A percentile compares a stretch with the other conserved stretches of the same genome.
Conservation (phyloP, 2,113 vertebrate genomes). For the Tetraodon nigroviridis region DNA sequence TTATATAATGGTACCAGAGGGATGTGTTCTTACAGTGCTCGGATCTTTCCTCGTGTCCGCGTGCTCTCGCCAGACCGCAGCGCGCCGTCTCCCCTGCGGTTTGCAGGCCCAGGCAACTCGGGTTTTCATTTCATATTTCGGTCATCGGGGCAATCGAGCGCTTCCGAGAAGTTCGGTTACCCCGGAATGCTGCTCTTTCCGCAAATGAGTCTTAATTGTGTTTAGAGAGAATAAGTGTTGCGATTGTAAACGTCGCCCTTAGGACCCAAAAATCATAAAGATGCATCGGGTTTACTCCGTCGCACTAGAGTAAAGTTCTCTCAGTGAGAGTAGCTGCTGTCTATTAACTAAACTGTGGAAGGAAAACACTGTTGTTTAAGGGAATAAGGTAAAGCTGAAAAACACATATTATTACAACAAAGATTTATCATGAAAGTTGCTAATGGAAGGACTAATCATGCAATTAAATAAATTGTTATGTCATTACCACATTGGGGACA, state of each 20-base stretch:
- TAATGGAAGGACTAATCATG: too few species aligned
- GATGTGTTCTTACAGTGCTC: conserved; percentile 91
- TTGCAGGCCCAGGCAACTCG: conserved; percentile 44
- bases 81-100: conserved; percentile 47
- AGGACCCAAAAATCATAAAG: conserved; percentile 64
- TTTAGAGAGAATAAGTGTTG: conserved; percentile 56
- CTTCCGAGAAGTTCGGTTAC: conserved; percentile 62
- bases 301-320: conserved; percentile 30
- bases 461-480: too few species aligned
- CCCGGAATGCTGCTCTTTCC: conserved; percentile 54
- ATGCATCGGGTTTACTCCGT: conserved; percentile 59
- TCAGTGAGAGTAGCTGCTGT: conserved; percentile 28
- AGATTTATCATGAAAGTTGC: too few species aligned
- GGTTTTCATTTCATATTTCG: conserved; percentile 67
- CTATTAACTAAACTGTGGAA: conserved; percentile 58
- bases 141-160: conserved; percentile 66
- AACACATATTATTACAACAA: too few species aligned
- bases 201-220: conserved; percentile 71
- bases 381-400: conserved; percentile 47
- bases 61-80: conserved; percentile 58
- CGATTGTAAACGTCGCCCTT: conserved; percentile 68
- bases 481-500: too few species aligned
- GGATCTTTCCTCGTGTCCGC: conserved; percentile 74
- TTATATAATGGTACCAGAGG: conserved; percentile 95
- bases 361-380: conserved; percentile 54